Base-by-base conservation (phyloP, 2,113 vertebrate genomes). In the Condylura cristata region DNA sequence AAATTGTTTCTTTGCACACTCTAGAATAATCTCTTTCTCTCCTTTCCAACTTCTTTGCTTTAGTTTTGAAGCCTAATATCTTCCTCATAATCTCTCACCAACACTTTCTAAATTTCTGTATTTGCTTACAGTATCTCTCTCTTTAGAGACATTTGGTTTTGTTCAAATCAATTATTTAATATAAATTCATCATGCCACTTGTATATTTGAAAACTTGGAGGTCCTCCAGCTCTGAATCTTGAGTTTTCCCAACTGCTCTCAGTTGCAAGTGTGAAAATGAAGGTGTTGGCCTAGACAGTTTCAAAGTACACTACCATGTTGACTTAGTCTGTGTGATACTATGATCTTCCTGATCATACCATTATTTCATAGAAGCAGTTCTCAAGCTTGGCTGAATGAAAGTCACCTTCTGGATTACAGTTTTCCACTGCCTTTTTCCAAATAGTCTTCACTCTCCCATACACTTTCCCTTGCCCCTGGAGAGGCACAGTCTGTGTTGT, bases 261-360 rank as follows among this genome's bases (percentile, higher is more conserved):
- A 5, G 18, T 71, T 83, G 87, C 46, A 89, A 24, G 4, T 22
- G 65, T 72, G 48, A 90, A 90, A 93, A 68, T 74, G 28, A 75
- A 65, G 30, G 22, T 75, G 18, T 84, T 84, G 11, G 51, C 30
- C 20, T 70, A 48, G 8, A 56, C 16, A 32, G 5, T 76, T 28
- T 58, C 66, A 17, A 34, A 63, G n/a, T 51, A 26, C 13, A 26
- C 24, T 84, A 46, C 32, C 17, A 10, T 22, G 30, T 24, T 24
- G 16, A 20, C 30, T 34, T 48, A 48, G 17, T 58, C 20, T 28
- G 68, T 12, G 28, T 61, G 44, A 24, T n/a, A 3, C 34, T 46
- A 22, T 75, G 28, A 58, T 1, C 3, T 34, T 51, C 14, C 41
- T 17, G 8, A 9, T 28, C 14, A 5, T 12, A 0, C 13, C 1